phyloP scores from a whole-genome alignment of 2,888 invertebrate genomes.

The Drosophila tripunctata region DNA sequence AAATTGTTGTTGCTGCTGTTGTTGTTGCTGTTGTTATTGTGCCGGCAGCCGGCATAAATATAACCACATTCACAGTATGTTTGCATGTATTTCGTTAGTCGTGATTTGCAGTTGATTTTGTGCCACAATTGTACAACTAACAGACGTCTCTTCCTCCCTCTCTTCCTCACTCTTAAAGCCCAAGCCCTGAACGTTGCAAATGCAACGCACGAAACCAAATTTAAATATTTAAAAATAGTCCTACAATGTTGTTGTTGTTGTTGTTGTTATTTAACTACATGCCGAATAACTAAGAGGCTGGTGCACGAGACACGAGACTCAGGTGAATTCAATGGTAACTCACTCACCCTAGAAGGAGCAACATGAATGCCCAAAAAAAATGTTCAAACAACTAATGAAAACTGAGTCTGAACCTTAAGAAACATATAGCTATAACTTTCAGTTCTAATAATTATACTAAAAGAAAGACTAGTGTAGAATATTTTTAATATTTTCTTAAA shows the following conservation, averaged over 20 bases:
- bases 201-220: conserved; percentile 57
- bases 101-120: conserved; percentile 76
- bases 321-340: conserved; percentile 33
- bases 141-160: no score
- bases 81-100: conserved; percentile 67
- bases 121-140: conserved; percentile 50
- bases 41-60: conserved; percentile 72
- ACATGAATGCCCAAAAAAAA: background rate
- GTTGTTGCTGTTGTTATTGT: conserved; percentile 28
- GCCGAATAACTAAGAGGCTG: conserved; percentile 5
- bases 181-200: conserved; percentile 2
- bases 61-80: conserved; percentile 65
- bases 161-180: background rate
- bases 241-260: conserved; percentile 15
- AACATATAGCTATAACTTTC: no score
- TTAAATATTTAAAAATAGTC: conserved; percentile 53
- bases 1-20: conserved; percentile 15
- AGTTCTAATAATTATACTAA: no score
- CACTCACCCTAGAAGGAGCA: background rate
- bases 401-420: no score
- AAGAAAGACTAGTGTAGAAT: no score
- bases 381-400: background rate
- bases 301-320: conserved; percentile 11
- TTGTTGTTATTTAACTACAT: conserved; percentile 8
- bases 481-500: no score